phyloP scores from a whole-genome alignment of 2,888 invertebrate genomes.

The Leptinotarsa juncta region DNA sequence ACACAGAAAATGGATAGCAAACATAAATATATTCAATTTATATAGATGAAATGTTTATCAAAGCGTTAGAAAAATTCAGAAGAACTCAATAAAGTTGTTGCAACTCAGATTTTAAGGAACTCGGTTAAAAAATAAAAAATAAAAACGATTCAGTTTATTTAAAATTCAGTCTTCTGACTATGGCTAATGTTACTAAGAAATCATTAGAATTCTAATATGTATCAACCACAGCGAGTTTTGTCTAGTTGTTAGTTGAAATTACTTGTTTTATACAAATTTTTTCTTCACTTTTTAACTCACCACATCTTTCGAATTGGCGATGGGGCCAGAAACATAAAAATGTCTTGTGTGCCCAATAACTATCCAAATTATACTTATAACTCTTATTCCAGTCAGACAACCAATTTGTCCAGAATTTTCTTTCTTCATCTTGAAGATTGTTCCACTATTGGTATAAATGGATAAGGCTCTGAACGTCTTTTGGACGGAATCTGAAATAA shows the following conservation, averaged over 20 bases:
- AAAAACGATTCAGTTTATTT: too few relatives aligned
- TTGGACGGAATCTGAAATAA: slow-evolving; percentile 33
- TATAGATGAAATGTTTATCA: too few relatives aligned
- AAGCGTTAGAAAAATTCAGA: too few relatives aligned
- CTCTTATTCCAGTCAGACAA: slow-evolving; percentile 64
- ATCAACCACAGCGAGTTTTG: not conserved
- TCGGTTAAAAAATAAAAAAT: too few relatives aligned
- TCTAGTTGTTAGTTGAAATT: not conserved
- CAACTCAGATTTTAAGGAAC: too few relatives aligned
- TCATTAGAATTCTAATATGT: too few relatives aligned
- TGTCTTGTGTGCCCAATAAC: slow-evolving; percentile 36
- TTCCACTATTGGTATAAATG: slow-evolving; percentile 33
- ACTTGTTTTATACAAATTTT: too few relatives aligned
- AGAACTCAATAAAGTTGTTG: too few relatives aligned
- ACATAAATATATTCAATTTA: too few relatives aligned
- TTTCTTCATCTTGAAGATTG: slow-evolving; percentile 28
- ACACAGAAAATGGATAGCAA: too few relatives aligned
- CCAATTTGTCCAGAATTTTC: slow-evolving; percentile 51
- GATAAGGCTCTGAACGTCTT: slow-evolving; percentile 38
- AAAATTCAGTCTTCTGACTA: too few relatives aligned
- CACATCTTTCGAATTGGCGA: not conserved
- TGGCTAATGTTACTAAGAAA: too few relatives aligned
- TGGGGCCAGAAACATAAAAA: slow-evolving; percentile 11
- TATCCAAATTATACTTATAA: slow-evolving; percentile 65
- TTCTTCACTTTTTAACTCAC: not conserved